Conservation (phyloP, 2,113 vertebrate species). For the Fregata magnificens region DNA sequence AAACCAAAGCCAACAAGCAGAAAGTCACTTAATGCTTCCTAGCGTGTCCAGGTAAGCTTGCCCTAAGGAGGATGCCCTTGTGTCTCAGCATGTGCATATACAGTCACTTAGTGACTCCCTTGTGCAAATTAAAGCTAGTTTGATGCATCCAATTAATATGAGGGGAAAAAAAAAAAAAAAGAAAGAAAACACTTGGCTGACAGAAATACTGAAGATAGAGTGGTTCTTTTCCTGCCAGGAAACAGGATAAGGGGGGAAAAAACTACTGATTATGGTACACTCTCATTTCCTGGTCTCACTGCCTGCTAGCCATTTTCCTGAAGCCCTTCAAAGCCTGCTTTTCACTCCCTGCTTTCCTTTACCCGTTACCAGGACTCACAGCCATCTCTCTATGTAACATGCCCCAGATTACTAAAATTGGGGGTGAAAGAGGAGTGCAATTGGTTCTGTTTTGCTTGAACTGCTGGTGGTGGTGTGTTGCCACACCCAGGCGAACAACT, state of each 20-base stretch:
- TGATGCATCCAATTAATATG: background rate
- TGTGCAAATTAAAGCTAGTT: background rate
- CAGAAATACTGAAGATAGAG: background rate
- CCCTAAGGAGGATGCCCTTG: too few relatives aligned
- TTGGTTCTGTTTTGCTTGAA: background rate
- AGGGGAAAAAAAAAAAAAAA: background rate
- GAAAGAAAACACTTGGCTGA: background rate
- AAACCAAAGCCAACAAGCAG: background rate
- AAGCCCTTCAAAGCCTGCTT: background rate
- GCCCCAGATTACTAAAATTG: background rate
- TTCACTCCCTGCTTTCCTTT: background rate
- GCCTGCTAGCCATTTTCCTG: background rate
- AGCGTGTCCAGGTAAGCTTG: too few relatives aligned
- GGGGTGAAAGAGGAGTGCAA: background rate
- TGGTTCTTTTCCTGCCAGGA: background rate
- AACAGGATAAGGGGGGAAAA: background rate
- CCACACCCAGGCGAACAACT: background rate
- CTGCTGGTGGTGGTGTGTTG: background rate
- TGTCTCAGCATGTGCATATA: fast-evolving
- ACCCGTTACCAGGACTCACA: background rate
- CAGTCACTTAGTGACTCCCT: fast-evolving
- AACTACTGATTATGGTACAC: background rate
- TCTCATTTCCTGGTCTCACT: background rate
- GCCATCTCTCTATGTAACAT: background rate
- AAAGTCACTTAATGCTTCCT: background rate